phyloP scores from a whole-genome alignment of 1,140 invertebrate species.

The Gyrodactylus salaris region DNA sequence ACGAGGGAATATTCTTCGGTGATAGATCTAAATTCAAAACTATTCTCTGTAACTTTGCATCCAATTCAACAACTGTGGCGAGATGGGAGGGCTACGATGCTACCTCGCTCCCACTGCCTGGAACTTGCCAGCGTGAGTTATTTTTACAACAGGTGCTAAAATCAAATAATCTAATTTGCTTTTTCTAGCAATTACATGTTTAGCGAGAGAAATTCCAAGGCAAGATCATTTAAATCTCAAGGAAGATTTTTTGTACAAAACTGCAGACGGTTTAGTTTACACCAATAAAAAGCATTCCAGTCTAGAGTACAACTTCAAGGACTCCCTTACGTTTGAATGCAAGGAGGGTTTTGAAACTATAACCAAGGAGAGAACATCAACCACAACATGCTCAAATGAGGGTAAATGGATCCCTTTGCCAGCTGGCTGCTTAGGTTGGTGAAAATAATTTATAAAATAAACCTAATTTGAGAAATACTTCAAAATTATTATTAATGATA shows the following conservation, averaged over 20 bases:
- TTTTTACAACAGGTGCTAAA: neutral
- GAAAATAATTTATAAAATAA: neutral
- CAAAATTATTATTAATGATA: too few species aligned
- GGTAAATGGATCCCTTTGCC: neutral
- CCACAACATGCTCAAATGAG: neutral
- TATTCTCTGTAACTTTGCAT: neutral
- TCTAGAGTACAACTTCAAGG: neutral
- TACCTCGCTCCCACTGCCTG: neutral
- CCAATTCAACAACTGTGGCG: neutral
- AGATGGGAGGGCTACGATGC: neutral
- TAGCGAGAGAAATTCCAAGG: neutral
- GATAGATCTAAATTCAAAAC: neutral
- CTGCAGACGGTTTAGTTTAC: neutral
- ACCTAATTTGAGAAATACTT: too few species aligned
- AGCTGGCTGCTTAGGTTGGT: neutral
- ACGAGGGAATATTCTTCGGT: neutral
- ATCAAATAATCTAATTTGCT: neutral
- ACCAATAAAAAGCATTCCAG: neutral
- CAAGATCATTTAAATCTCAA: neutral
- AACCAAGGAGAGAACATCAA: neutral
- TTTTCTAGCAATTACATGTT: neutral
- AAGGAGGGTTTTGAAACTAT: neutral
- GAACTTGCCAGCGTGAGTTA: neutral
- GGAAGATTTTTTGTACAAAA: neutral
- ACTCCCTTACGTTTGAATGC: neutral